Conservation (phyloP, 2,113 vertebrate species). For the Oostethus manadensis region DNA sequence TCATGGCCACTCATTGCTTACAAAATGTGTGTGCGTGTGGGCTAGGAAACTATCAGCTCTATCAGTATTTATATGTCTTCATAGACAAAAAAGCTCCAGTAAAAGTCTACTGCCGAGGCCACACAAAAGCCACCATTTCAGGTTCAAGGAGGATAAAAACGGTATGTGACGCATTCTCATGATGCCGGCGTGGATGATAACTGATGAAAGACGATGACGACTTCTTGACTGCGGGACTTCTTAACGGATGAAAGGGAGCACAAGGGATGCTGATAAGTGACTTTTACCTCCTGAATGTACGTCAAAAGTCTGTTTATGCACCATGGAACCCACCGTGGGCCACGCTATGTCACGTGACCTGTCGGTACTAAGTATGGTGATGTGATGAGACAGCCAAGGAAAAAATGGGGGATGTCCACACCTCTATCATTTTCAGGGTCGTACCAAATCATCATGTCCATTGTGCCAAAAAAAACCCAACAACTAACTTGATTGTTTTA, state of each 20-base stretch:
- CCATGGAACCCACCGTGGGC: constrained; percentile 7
- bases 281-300: constrained; percentile 45
- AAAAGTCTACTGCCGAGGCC: background rate
- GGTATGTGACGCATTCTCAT: background rate
- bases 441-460: constrained; percentile 47
- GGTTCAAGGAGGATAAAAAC: background rate
- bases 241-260: background rate
- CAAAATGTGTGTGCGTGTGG: constrained; percentile 17
- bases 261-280: background rate
- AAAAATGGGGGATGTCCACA: no score
- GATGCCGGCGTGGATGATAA: background rate
- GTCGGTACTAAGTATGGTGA: constrained; percentile 11
- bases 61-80: constrained; percentile 28
- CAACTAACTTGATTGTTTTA: constrained; percentile 43
- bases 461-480: constrained; percentile 54
- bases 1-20: constrained; percentile 26
- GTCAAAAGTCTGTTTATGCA: constrained; percentile 11
- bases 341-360: background rate
- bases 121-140: background rate
- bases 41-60: constrained; percentile 18
- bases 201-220: background rate
- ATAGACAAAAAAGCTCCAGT: background rate
- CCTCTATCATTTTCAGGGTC: constrained; percentile 31
- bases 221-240: background rate
- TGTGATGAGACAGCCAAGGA: no score